phyloP scores from a whole-genome alignment of 1,140 invertebrate species.

The Melanaphis sacchari region DNA sequence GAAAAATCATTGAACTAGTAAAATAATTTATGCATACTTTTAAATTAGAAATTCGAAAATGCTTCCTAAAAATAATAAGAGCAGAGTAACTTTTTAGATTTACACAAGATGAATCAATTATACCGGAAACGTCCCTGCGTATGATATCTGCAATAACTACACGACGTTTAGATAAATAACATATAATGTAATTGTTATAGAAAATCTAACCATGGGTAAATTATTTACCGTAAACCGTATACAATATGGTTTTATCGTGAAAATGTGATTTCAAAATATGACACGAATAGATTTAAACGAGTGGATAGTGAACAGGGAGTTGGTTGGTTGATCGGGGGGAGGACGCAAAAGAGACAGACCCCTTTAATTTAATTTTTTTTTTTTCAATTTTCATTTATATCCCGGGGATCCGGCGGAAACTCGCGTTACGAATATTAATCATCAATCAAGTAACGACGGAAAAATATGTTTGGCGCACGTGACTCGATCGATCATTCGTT shows the following conservation, averaged over 20 bases:
- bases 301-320: not conserved
- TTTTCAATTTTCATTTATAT: constrained; percentile 40
- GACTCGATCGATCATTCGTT: constrained; percentile 28
- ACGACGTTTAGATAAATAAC: too few relatives aligned
- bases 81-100: not conserved
- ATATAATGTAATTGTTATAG: not conserved
- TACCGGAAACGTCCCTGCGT: not conserved
- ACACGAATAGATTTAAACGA: not conserved
- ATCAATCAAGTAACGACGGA: constrained; percentile 8
- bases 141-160: not conserved
- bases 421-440: constrained; percentile 39
- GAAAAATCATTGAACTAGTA: not conserved
- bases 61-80: not conserved
- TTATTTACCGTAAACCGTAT: too few relatives aligned
- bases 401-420: not conserved
- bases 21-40: not conserved
- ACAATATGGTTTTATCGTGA: too few relatives aligned
- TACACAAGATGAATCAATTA: not conserved
- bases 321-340: not conserved
- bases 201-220: not conserved
- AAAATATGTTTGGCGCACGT: constrained; percentile 45
- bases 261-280: not conserved
- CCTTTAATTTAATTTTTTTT: constrained; percentile 35
- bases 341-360: not conserved
- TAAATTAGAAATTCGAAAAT: not conserved